phyloP scores from a whole-genome alignment of 2,888 invertebrate genomes.

The Eupithecia exiguata region DNA sequence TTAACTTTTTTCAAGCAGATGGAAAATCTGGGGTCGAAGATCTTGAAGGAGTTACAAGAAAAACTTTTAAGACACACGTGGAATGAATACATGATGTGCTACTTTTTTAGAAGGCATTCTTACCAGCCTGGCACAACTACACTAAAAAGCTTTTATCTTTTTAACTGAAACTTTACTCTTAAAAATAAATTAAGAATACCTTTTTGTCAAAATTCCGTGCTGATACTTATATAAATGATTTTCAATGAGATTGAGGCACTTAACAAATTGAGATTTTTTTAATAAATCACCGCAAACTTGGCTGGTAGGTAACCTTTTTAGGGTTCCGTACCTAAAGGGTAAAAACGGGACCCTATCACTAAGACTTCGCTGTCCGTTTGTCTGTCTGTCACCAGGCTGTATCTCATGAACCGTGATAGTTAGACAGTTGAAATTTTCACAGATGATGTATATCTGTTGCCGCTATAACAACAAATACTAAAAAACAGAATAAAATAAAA shows the following conservation, averaged over 20 bases:
- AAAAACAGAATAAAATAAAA: too few relatives aligned
- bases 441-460: too few relatives aligned
- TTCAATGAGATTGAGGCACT: neutral
- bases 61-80: slow-evolving; percentile 9
- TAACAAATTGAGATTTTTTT: neutral
- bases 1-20: slow-evolving; percentile 11
- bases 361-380: too few relatives aligned
- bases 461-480: too few relatives aligned
- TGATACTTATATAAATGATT: neutral
- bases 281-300: neutral
- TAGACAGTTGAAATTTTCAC: too few relatives aligned
- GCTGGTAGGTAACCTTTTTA: neutral
- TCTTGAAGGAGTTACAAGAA: slow-evolving; percentile 17
- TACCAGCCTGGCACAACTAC: neutral
- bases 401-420: too few relatives aligned
- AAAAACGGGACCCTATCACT: too few relatives aligned
- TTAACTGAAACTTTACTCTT: neutral
- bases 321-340: too few relatives aligned
- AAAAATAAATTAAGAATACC: neutral
- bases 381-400: too few relatives aligned
- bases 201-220: neutral
- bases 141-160: slow-evolving; percentile 5
- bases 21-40: slow-evolving; percentile 15
- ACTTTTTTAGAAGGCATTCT: slow-evolving; percentile 25
- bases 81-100: slow-evolving; percentile 1